Percentiles rank a stretch among this genome's conserved stretches.
phyloP scores from a whole-genome alignment of 2,797 vertebrate species.

The Anabas testudineus region DNA sequence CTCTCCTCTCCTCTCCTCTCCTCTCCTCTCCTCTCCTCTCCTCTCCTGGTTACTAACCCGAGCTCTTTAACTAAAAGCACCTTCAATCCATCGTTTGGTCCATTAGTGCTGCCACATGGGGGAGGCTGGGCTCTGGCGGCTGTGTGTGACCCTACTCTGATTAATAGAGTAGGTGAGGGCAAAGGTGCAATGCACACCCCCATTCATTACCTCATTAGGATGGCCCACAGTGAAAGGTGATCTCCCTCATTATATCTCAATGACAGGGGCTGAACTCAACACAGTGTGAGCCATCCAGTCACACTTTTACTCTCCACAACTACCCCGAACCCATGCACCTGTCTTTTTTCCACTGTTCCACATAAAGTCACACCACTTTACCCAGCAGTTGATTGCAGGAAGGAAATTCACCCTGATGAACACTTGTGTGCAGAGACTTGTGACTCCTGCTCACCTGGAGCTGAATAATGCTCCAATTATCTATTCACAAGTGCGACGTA shows the following conservation, averaged over 20 bases:
- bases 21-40: conserved; percentile 28
- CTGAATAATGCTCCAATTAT: conserved; percentile 48
- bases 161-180: conserved; percentile 86
- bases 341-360: conserved; percentile 51
- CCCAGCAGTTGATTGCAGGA: conserved; percentile 41
- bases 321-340: conserved; percentile 43
- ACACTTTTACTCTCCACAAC: conserved; percentile 47
- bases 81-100: conserved; percentile 76
- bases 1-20: conserved; percentile 41
- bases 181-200: conserved; percentile 75
- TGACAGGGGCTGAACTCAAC: conserved; percentile 72
- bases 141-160: conserved; percentile 81
- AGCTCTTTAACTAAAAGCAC: conserved; percentile 80
- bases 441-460: conserved; percentile 48
- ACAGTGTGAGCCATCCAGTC: conserved; percentile 58
- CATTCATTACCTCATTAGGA: conserved; percentile 86
- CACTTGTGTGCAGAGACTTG: conserved; percentile 4
- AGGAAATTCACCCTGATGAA: conserved; percentile 35
- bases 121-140: conserved; percentile 70
- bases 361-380: conserved; percentile 63
- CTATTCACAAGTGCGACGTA: conserved; percentile 25
- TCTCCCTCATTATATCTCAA: conserved; percentile 83
- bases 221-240: conserved; percentile 82
- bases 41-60: conserved; percentile 59
- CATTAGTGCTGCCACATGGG: conserved; percentile 81